A percentile compares a stretch with the other conserved stretches of the same genome.
phyloP scores from a whole-genome alignment of 2,113 vertebrate genomes.

The Lynx canadensis region DNA sequence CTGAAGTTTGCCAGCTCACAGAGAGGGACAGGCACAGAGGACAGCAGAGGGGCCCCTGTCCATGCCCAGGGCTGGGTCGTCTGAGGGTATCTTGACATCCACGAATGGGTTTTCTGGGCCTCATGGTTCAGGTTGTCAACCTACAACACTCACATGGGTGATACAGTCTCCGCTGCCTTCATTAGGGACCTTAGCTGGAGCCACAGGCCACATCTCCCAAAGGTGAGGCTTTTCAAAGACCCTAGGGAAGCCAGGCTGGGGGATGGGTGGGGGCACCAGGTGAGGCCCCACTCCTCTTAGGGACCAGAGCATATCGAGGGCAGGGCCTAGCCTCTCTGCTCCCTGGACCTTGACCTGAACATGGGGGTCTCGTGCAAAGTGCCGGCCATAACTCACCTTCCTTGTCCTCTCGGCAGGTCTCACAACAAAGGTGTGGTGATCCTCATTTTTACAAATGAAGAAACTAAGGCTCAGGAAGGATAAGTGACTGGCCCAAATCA shows the following conservation, averaged over 20 bases:
- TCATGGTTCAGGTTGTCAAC: neutral
- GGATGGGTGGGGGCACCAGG: neutral
- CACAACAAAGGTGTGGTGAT: neutral
- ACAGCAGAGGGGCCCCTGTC: neutral
- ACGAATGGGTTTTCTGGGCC: neutral
- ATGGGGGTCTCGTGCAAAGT: neutral
- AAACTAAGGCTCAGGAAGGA: neutral
- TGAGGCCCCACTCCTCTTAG: neutral
- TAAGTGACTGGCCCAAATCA: neutral
- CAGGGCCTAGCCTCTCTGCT: neutral
- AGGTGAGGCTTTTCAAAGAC: neutral
- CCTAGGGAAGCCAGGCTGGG: neutral
- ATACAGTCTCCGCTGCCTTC: neutral
- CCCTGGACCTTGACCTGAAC: neutral
- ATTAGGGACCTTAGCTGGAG: neutral
- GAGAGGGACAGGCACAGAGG: neutral
- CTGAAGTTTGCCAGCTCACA: neutral
- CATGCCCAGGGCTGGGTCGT: neutral
- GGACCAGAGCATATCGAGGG: neutral
- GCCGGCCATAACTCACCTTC: rapidly evolving
- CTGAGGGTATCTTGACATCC: neutral
- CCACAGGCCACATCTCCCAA: neutral
- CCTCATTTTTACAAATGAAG: neutral
- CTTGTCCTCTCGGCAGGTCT: neutral
- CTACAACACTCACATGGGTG: neutral